Conservation (phyloP, 2,113 vertebrate genomes). For the Anolis carolinensis region DNA sequence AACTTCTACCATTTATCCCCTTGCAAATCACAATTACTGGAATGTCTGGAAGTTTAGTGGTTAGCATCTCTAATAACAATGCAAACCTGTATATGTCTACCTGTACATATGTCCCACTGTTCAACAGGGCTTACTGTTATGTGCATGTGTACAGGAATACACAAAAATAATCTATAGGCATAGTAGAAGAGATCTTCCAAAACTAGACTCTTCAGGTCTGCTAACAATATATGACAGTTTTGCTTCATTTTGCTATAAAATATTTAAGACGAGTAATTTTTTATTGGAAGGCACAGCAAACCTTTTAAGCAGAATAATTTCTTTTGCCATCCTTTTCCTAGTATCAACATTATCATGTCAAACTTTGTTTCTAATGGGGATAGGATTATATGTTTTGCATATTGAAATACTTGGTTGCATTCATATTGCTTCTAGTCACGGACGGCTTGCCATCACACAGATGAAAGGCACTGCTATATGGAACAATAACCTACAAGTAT, state of each 20-base stretch:
- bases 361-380: constrained; percentile 77
- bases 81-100: not conserved
- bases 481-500: constrained; percentile 69
- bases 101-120: not conserved
- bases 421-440: constrained; percentile 72
- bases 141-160: not conserved
- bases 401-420: constrained; percentile 72
- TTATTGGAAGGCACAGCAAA: constrained; percentile 69
- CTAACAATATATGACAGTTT: constrained; percentile 72
- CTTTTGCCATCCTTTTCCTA: constrained; percentile 70
- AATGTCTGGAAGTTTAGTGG: constrained; percentile 51
- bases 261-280: constrained; percentile 79
- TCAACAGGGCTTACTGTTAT: not conserved
- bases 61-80: constrained; percentile 57
- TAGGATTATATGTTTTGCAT: constrained; percentile 74
- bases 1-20: not conserved
- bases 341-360: constrained; percentile 77
- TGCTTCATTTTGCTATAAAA: constrained; percentile 77
- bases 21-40: not conserved
- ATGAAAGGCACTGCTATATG: constrained; percentile 64
- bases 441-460: constrained; percentile 72
- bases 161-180: constrained; percentile 68
- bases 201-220: constrained; percentile 71
- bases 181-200: constrained; percentile 60
- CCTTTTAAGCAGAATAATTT: constrained; percentile 58